phyloP scores from a whole-genome alignment of 1,140 invertebrate genomes.

The Philopotamus ludificatus region DNA sequence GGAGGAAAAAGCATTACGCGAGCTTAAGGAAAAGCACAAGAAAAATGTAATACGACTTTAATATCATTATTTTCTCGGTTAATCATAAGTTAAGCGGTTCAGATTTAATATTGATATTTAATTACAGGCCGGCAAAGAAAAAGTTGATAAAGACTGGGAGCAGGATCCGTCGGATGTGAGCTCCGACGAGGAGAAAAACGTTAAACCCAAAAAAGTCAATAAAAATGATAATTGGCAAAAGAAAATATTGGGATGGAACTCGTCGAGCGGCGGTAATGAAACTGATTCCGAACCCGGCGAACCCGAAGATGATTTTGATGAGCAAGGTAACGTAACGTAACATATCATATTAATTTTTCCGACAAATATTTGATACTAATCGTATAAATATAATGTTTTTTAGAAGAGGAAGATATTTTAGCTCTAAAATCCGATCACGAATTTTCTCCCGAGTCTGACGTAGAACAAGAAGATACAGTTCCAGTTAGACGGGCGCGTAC shows the following conservation, averaged over 20 bases:
- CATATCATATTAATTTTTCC: slow-evolving; percentile 17
- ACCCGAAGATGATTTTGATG: slow-evolving; percentile 31
- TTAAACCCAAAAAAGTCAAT: slow-evolving; percentile 55
- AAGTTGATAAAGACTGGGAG: slow-evolving; percentile 29
- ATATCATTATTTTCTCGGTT: too few species aligned
- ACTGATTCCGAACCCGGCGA: slow-evolving; percentile 61
- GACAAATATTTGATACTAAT: slow-evolving; percentile 8
- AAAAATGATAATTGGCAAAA: slow-evolving; percentile 60
- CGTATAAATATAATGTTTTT: too few species aligned
- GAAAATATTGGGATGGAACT: slow-evolving; percentile 65
- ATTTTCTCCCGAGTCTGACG: slow-evolving; percentile 76
- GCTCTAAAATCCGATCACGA: slow-evolving; percentile 83
- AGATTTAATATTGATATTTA: neutral
- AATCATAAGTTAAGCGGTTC: slow-evolving; percentile 18
- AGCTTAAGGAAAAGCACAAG: slow-evolving; percentile 63
- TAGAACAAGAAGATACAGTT: slow-evolving; percentile 62
- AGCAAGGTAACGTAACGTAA: slow-evolving; percentile 42
- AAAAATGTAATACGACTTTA: slow-evolving; percentile 55
- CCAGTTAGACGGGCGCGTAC: slow-evolving; percentile 69
- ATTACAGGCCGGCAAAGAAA: slow-evolving; percentile 33
- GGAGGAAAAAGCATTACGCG: slow-evolving; percentile 66
- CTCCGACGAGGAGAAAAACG: slow-evolving; percentile 46
- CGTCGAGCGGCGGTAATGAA: slow-evolving; percentile 65
- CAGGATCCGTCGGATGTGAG: slow-evolving; percentile 27
- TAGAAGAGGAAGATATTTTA: slow-evolving; percentile 61